Conservation (phyloP, 2,113 vertebrate genomes). For the Pristiophorus japonicus region DNA sequence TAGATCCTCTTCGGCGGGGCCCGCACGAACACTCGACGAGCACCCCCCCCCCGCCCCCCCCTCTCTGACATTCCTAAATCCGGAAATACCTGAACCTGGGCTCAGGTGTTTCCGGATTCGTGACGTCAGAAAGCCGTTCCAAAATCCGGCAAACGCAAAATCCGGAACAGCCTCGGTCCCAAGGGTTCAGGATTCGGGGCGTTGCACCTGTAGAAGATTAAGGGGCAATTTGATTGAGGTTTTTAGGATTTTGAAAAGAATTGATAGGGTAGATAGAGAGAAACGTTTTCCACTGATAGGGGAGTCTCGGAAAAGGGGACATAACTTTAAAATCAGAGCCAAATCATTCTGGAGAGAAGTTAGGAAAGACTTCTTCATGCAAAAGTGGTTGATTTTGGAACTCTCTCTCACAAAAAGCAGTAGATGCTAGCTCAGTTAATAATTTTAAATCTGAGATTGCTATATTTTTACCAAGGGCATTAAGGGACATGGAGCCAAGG, state of each 20-base stretch:
- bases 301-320: not conserved
- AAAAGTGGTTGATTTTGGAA: not conserved
- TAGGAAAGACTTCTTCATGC: not conserved
- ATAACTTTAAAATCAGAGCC: not conserved
- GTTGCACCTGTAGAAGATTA: too few relatives aligned
- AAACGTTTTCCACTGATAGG: not conserved
- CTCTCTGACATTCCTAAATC: too few relatives aligned
- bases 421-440: not conserved
- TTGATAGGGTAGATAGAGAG: not conserved
- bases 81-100: too few relatives aligned
- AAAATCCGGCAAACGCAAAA: too few relatives aligned
- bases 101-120: too few relatives aligned
- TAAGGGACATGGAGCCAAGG: too few relatives aligned
- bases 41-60: too few relatives aligned
- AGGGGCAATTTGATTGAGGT: not conserved
- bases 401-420: not conserved
- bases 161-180: too few relatives aligned
- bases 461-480: not conserved
- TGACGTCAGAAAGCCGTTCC: too few relatives aligned
- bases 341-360: not conserved
- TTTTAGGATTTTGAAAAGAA: not conserved
- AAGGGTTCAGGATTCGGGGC: too few relatives aligned
- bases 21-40: too few relatives aligned
- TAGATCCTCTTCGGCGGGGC: too few relatives aligned
- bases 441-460: not conserved